Evolutionary conservation across 2,888 invertebrate species (phyloP), one percentile per base, ranked within the genome.

Genomic region (Leptinotarsa peninsularis): DNA sequence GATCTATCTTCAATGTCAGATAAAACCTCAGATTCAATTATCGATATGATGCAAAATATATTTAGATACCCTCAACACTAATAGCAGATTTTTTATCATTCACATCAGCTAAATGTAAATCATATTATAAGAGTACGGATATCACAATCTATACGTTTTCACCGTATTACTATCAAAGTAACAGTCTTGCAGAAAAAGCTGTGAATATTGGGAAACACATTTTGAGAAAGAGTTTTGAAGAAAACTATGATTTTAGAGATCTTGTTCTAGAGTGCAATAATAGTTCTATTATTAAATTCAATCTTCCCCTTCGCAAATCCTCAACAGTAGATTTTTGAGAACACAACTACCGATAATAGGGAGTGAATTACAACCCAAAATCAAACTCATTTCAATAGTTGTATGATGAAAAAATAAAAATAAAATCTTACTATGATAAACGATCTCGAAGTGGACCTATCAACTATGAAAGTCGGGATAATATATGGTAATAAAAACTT

Each of bases 51-150:
- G 69, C 81, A 81, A 67, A 71, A 80, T 74, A 72, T 78, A 58
- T 81, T 84, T 72, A 83, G 83, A 18, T 84, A 83, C 63, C 84
- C 84, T 18, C 74, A 82, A 67, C 67, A 68, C 4, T 84, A 58
- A 81, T 81, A 63, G 76, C 81, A 63, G 81, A 82, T 70, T 81
- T 80, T 60, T 58, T 81, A 68, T 81, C 80, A 4, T 83, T 83
- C 27, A 69, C 80, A 33, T 81, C 80, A 18, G n/a, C 21, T 33
- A 74, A 70, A 70, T 83, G 80, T 73, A 74, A 66, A 74, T 54
- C 78, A n/a, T 81, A 76, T 56, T 79, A 77, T 54, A 70, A 66
- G 58, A 58, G 73, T 18, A 79, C 81, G 71, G 80, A 82, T 60
- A 81, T 81, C 14, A 76, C 76, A 17, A 74, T 81, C 49, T 23